Evolutionary conservation across 1,140 invertebrate genomes (phyloP).

Genomic region (Druon quercuslanigerum): DNA sequence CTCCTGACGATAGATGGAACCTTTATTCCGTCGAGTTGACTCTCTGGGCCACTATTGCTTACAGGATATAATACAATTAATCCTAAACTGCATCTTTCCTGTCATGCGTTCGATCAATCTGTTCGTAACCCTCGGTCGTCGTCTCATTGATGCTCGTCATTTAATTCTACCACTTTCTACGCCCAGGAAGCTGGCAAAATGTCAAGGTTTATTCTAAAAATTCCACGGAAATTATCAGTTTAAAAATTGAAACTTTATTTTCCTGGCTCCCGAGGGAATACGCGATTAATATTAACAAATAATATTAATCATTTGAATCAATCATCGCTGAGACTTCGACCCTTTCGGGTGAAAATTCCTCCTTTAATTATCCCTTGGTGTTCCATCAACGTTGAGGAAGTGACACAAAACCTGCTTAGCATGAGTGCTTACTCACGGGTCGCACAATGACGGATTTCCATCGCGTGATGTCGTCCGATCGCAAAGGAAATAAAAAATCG

Average conservation of each 20-base stretch:
- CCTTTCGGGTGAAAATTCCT: conserved; percentile 3
- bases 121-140: conserved; percentile 6
- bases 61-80: conserved; percentile 5
- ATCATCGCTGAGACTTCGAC: neutral
- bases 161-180: neutral
- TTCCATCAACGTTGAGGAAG: conserved; percentile 19
- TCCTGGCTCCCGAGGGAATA: neutral
- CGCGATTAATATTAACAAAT: neutral
- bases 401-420: conserved; percentile 59
- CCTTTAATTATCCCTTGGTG: conserved; percentile 5
- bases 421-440: conserved; percentile 66
- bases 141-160: conserved; percentile 2
- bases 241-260: neutral
- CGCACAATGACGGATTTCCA: conserved; percentile 57
- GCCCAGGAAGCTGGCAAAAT: neutral
- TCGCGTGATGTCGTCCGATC: conserved; percentile 54
- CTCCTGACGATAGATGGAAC: neutral
- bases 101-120: conserved; percentile 18
- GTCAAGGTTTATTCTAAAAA: no score
- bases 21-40: neutral
- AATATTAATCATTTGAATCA: neutral
- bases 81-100: conserved; percentile 25
- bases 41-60: neutral
- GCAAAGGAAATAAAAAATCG: neutral
- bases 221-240: no score